Evolutionary conservation across 2,113 vertebrate species (phyloP).

Genomic region (Panthera uncia): DNA sequence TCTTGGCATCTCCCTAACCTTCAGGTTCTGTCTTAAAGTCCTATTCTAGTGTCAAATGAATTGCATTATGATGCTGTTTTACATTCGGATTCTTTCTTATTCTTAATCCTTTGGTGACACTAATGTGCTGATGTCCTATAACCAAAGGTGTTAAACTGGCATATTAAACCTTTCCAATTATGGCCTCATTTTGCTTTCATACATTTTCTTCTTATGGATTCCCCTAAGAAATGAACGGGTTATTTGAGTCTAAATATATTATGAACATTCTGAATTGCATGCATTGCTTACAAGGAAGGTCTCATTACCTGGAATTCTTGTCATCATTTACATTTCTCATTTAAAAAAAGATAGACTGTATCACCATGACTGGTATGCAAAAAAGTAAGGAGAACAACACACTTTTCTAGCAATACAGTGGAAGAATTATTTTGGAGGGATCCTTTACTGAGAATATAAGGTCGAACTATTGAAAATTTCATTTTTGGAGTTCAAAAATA

Average conservation of each 20-base stretch:
- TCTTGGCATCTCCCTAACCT: background rate
- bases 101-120: background rate
- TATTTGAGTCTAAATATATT: background rate
- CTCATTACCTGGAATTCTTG: background rate
- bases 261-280: background rate
- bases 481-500: background rate
- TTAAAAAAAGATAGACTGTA: background rate
- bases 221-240: background rate
- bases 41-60: background rate
- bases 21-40: background rate
- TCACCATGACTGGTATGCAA: no score
- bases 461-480: background rate
- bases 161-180: background rate
- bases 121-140: background rate
- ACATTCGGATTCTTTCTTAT: background rate
- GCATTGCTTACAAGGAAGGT: background rate
- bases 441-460: background rate
- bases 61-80: background rate
- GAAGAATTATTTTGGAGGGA: background rate
- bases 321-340: background rate
- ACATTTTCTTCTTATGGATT: background rate
- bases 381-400: background rate
- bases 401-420: background rate
- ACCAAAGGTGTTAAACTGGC: background rate
- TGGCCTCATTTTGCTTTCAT: background rate